These are phyloP conservation scores for Drepana falcataria DNA, from an alignment of 2,888 invertebrate genomes.

Conservation along the genomic window DNA sequence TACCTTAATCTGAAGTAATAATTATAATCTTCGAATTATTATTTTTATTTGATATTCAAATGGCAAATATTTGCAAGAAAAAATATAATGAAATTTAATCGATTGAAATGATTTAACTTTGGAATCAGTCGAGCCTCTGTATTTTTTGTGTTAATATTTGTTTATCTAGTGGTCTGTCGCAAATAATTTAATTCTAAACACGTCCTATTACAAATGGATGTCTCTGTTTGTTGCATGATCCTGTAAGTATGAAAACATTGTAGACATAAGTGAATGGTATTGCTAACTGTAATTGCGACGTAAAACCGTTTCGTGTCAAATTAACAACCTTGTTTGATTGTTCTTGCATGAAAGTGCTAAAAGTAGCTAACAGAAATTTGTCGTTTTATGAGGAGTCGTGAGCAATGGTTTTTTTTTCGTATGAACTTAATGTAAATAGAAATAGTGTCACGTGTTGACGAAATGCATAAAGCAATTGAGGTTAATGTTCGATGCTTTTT, in stretches of 20 bases:
- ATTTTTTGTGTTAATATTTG: conserved; percentile 8
- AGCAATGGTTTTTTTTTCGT: not conserved
- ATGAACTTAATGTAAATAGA: not conserved
- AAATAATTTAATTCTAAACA: conserved; percentile 9
- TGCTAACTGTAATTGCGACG: conserved; percentile 19
- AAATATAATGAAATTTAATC: not conserved
- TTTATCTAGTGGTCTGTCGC: conserved; percentile 9
- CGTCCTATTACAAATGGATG: conserved; percentile 1
- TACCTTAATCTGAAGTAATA: too few species aligned
- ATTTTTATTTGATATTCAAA: too few species aligned
- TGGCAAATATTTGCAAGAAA: too few species aligned
- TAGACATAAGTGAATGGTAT: not conserved
- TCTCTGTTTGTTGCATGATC: not conserved
- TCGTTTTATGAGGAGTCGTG: conserved; percentile 9
- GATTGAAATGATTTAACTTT: not conserved
- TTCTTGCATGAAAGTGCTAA: conserved; percentile 51
- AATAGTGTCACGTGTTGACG: too few species aligned
- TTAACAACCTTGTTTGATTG: conserved; percentile 31
- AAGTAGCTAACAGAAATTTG: conserved; percentile 11
- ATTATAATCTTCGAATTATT: too few species aligned
- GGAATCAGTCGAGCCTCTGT: too few species aligned
- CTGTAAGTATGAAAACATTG: not conserved
- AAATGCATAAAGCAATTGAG: too few species aligned
- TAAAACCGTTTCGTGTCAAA: conserved; percentile 24
- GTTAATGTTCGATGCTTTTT: too few species aligned